phyloP scores from a whole-genome alignment of 2,888 invertebrate species.

The Panorpa germanica region DNA sequence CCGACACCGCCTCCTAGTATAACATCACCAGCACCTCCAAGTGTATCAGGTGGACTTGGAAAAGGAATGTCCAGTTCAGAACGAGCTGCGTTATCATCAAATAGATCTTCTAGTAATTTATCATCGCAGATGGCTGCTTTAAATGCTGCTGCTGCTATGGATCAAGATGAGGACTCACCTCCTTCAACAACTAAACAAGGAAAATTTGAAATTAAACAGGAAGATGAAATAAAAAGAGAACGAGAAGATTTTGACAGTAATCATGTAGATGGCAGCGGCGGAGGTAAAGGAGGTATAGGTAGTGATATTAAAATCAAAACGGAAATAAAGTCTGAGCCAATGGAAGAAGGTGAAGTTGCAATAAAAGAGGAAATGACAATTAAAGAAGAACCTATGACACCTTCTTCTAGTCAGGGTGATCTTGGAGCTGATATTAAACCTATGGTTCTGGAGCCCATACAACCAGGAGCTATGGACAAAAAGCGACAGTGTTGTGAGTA shows the following conservation, averaged over 20 bases:
- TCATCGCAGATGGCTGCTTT: constrained; percentile 58
- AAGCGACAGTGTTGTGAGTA: constrained; percentile 47
- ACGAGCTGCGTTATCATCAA: constrained; percentile 27
- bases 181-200: constrained; percentile 37
- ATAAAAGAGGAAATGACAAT: constrained; percentile 20
- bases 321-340: constrained; percentile 27
- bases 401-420: constrained; percentile 24
- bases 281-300: constrained; percentile 39
- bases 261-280: constrained; percentile 20
- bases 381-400: constrained; percentile 40
- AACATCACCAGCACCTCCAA: constrained; percentile 20
- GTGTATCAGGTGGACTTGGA: constrained; percentile 12
- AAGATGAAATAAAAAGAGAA: constrained; percentile 47
- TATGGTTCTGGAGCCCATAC: constrained; percentile 32
- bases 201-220: constrained; percentile 46
- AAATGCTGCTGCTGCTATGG: constrained; percentile 44
- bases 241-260: constrained; percentile 35
- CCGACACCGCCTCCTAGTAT: constrained; percentile 23
- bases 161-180: constrained; percentile 42
- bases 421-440: constrained; percentile 41
- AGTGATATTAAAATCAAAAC: constrained; percentile 39
- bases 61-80: constrained; percentile 18
- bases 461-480: constrained; percentile 33
- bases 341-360: constrained; percentile 20
- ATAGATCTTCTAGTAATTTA: constrained; percentile 30